Conservation (phyloP, 2,888 invertebrate genomes). For the Adineta ricciae region DNA sequence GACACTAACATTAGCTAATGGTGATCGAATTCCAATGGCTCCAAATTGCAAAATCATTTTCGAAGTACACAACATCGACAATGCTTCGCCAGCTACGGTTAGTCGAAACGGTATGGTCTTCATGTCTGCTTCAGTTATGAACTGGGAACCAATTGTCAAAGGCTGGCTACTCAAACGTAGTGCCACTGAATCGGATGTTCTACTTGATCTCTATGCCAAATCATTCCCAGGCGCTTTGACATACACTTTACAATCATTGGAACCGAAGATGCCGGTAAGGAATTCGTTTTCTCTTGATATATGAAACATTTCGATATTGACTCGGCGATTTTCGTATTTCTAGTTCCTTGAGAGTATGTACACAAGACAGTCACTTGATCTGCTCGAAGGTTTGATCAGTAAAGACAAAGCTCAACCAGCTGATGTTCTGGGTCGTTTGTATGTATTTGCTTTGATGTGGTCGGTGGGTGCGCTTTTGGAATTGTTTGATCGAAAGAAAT, state of each 20-base stretch:
- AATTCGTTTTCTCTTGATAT: not conserved
- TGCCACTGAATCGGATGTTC: conserved; percentile 52
- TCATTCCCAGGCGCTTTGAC: conserved; percentile 65
- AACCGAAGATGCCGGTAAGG: conserved; percentile 60
- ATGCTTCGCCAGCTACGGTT: conserved; percentile 51
- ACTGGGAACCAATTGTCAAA: conserved; percentile 81
- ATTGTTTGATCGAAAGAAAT: conserved; percentile 67
- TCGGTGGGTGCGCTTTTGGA: conserved; percentile 80
- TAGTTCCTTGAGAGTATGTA: conserved; percentile 78
- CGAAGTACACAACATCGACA: conserved; percentile 52
- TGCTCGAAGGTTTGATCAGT: conserved; percentile 70
- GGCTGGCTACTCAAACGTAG: conserved; percentile 42
- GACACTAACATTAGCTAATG: conserved; percentile 51
- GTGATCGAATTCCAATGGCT: conserved; percentile 51
- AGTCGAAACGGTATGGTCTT: conserved; percentile 57
- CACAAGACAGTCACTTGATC: conserved; percentile 59
- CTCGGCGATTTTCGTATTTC: too few species aligned
- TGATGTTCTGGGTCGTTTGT: conserved; percentile 69
- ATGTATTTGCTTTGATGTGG: conserved; percentile 79
- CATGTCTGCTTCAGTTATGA: conserved; percentile 87
- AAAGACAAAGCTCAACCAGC: conserved; percentile 54
- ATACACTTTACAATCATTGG: conserved; percentile 73
- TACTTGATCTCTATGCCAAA: conserved; percentile 62
- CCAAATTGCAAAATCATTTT: conserved; percentile 50
- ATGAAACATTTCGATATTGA: not conserved